Percentiles rank a stretch among this genome's conserved stretches.
phyloP scores from a whole-genome alignment of 2,888 invertebrate genomes.

The Marronus borbonicus region DNA sequence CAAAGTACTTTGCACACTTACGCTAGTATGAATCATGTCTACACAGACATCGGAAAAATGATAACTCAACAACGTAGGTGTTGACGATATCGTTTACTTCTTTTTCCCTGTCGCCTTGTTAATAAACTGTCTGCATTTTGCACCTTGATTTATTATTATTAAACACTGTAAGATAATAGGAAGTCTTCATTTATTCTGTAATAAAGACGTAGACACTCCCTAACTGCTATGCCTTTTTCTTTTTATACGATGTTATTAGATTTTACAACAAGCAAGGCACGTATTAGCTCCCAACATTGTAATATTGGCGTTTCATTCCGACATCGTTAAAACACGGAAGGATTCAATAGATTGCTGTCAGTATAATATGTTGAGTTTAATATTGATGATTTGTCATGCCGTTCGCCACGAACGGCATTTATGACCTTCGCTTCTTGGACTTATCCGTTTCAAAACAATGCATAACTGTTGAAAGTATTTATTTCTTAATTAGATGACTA shows the following conservation, averaged over 20 bases:
- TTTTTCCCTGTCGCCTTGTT: conserved; percentile 5
- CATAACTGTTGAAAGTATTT: neutral
- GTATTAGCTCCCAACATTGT: conserved; percentile 31
- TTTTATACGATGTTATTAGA: conserved; percentile 14
- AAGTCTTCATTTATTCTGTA: conserved; percentile 3
- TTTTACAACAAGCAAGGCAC: conserved; percentile 17
- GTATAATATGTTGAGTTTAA: conserved; percentile 26
- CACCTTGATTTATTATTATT: conserved; percentile 16
- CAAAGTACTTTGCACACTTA: neutral
- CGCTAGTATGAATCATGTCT: neutral
- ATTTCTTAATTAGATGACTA: neutral
- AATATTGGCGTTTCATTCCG: conserved; percentile 15
- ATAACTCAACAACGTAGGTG: conserved; percentile 10
- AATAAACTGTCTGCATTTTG: conserved; percentile 20
- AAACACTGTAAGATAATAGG: conserved; percentile 21
- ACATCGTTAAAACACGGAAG: conserved; percentile 18
- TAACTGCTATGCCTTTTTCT: conserved; percentile 5
- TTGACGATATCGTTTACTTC: neutral
- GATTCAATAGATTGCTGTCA: conserved; percentile 27
- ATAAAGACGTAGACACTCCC: conserved; percentile 17
- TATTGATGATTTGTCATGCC: conserved; percentile 33
- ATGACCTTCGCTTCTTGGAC: neutral
- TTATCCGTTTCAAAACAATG: neutral
- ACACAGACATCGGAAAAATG: neutral
- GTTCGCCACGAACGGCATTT: neutral